phyloP scores from a whole-genome alignment of 2,113 vertebrate species.

The Oceanites oceanicus region DNA sequence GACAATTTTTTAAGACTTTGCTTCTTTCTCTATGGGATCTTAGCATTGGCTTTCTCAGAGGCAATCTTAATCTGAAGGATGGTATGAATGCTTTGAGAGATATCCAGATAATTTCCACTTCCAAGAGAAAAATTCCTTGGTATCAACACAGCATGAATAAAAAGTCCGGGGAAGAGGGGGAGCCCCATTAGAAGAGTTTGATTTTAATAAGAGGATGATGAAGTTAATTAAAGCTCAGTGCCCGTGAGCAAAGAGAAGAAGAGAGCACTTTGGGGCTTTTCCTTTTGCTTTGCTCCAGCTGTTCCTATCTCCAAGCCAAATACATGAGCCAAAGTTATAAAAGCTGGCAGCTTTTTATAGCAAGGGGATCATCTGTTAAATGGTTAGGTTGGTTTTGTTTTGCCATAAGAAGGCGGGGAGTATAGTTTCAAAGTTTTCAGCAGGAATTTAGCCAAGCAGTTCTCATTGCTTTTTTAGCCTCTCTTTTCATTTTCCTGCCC shows the following conservation, averaged over 20 bases:
- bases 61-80: background rate
- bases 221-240: conserved; percentile 66
- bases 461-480: background rate
- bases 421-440: conserved; percentile 16
- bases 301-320: conserved; percentile 58
- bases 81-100: background rate
- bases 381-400: background rate
- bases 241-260: background rate
- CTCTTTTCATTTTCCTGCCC: conserved; percentile 16
- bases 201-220: conserved; percentile 61
- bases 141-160: background rate
- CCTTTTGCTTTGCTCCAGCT: conserved; percentile 60
- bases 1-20: background rate
- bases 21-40: background rate
- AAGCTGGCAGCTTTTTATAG: conserved; percentile 32
- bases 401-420: background rate
- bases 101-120: background rate
- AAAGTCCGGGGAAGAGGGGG: background rate
- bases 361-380: conserved; percentile 53
- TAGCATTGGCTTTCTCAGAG: background rate
- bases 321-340: conserved; percentile 28
- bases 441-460: background rate
- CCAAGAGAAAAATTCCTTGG: background rate
- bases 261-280: conserved; percentile 44
- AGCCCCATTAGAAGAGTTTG: conserved; percentile 33